These are phyloP conservation scores for Mastomys coucha DNA, from an alignment of 2,113 vertebrate genomes.

Conservation along the genomic window DNA sequence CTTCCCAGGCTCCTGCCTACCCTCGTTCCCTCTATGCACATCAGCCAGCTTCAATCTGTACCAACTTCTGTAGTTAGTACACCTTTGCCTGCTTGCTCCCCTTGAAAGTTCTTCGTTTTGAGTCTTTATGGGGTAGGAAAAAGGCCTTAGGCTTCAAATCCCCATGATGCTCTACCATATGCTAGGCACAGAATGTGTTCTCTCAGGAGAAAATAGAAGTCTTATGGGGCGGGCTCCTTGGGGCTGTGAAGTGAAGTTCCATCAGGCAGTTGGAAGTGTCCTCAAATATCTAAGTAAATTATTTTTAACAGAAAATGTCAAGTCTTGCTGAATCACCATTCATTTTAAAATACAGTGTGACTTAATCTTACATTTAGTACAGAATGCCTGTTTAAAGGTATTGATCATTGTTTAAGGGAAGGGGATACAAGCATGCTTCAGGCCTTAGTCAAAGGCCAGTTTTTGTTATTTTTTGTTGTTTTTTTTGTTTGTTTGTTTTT, in stretches of 20 bases:
- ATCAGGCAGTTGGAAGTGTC: neutral
- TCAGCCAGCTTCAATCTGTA: neutral
- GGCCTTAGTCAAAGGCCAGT: neutral
- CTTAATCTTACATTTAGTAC: neutral
- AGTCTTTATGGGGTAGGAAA: neutral
- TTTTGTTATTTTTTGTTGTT: too few relatives aligned
- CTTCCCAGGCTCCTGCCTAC: neutral
- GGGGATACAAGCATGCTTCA: neutral
- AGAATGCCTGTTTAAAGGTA: neutral
- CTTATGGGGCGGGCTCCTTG: neutral
- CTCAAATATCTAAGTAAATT: neutral
- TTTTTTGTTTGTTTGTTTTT: too few relatives aligned
- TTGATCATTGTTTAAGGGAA: neutral
- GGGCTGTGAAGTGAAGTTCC: neutral
- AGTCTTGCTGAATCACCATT: neutral
- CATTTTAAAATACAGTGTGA: neutral
- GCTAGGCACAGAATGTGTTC: neutral
- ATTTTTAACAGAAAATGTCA: constrained; percentile 32
- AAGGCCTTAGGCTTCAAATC: neutral
- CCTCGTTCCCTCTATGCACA: neutral
- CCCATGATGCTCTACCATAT: neutral
- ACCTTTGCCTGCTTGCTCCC: neutral
- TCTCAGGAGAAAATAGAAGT: neutral
- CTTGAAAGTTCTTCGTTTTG: neutral
- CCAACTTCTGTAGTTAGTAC: neutral